Base-by-base conservation (phyloP, 2,113 vertebrate genomes). In the Coracopsis vasa region DNA sequence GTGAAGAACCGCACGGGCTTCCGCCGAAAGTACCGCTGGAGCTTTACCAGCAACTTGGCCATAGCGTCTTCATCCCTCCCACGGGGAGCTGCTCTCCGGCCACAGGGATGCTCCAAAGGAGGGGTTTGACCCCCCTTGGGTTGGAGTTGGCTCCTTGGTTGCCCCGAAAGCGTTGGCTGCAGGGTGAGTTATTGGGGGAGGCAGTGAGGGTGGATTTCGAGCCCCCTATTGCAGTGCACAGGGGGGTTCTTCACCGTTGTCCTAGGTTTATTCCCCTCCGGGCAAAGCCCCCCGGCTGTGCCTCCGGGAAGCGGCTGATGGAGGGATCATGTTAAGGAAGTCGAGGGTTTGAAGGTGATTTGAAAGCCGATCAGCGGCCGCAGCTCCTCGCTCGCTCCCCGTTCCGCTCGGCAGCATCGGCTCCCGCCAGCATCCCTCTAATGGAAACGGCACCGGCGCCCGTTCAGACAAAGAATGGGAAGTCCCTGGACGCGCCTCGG, bases 1-100 rank as follows among this genome's bases (percentile, higher is more conserved):
- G 99, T 99, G 92, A 99, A 99, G 98, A 99, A 99, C 20, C 99
- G 98, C 61, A 99, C 92, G 1, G 99, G 99, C 86, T 98, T 99
- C 80, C 99, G 97, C 90, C 98, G 98, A 96, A 99, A 99, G 91
- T 98, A 99, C 73, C 99, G 98, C 96, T 99, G 99, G 96, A 99
- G 98, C 94, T 98, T 99, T 69, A 99, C 96, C 98, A 99, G 97
- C 92, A 99, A 95, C 94, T 99, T 99, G 98, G 98, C 99, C 99
- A 99, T 99, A 96, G 98, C 96, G 31, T 94, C 97, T 78, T 96
- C 98, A 98, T 98, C 95, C 97, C 97, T 96, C 62, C 93, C 80
- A 9, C 41, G 2, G 62, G 80, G 80, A 48, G 89, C 45, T 94
- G 73, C 92, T 86, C 65, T 62, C 44, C 0, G 9, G 58, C 58